Evolutionary conservation across 2,797 vertebrate species (phyloP), one percentile per base, ranked within the genome.

Genomic region (Heterohyrax brucei): DNA sequence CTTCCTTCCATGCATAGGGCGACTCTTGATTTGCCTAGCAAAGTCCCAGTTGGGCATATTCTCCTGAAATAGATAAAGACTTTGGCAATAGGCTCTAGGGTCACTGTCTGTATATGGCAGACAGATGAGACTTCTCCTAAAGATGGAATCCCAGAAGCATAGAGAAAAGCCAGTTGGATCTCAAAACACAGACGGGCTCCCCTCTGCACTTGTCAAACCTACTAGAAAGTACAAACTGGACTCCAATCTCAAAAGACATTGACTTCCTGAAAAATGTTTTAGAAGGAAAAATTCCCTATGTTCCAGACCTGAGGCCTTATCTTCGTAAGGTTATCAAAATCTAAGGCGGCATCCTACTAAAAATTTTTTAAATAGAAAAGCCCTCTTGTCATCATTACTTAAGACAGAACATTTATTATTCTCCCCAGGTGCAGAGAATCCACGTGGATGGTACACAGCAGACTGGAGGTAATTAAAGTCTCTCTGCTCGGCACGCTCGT

Each of bases 401-500:
- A 0, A 95, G 96, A 72, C 81, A 97, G 75, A 94, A 87, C 50
- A 88, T 97, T 98, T 97, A 88, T 98, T 96, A 95, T 18, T 89
- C 7, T 66, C 19, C 7, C 50, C 0, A 56, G 30, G 14, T 33
- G 61, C 39, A 89, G 62, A 80, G 88, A 50, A 16, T 70, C 95
- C 90, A 9, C 10, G 91, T 76, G 3, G n/a, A 90, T 86, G 68
- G 13, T 87, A 16, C 16, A 2, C 72, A 16, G 48, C 7, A 83
- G 10, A 56, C 12, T 56, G 53, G n/a, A 90, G 84, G 95, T 98
- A 98, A 99, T 98, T 98, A 98, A 98, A 97, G 72, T 84, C 97
- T 96, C 86, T 93, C 30, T 62, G 94, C 97, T 96, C 77, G 0
- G 89, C 64, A 4, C 86, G 95, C 86, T 39, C 1, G 0, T 98